Base-by-base conservation (phyloP, 2,113 vertebrate genomes). In the Antechinus flavipes region DNA sequence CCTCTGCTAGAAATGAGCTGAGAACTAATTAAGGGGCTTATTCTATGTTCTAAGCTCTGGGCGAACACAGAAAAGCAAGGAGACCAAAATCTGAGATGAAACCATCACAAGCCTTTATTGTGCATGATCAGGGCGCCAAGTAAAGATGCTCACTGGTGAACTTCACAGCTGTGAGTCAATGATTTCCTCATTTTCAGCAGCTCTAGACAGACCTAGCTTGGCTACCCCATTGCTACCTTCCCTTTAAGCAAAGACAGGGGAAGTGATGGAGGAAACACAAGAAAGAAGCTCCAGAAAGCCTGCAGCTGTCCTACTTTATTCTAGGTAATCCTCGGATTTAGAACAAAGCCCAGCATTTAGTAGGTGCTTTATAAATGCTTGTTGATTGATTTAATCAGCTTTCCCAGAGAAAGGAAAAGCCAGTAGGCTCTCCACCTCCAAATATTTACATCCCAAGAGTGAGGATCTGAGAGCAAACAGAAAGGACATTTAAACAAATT, bases 1-100 rank as follows among this genome's bases (percentile, higher is more conserved):
- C 5, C 68, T 76, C 35, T 6, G 35, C 68, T 76, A 76, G 35
- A 35, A 68, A 30, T 27, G 30, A 93, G 46, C 7, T 89, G 46
- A 93, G 58, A 93, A 96, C 49, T 46, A 94, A 12, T 35, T 35
- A 91, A 91, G 30, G 52, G 61, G 96, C 93, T 8, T n/a, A 76
- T 0, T 52, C 0, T 42, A 89, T 76, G 52, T 93, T 14, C 22
- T 61, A 95, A 58, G 0, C 42, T 95, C 46, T 89, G 68, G 23
- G 30, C 53, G 46, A 4, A 61, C 92, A 90, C 23, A 35, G 30
- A 76, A 56, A 35, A 30, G 19, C 1, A 95, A 58, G 19, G 2
- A 55, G 90, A 90, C 47, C 30, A 89, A 90, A 19, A 35, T 1
- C 58, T 54, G 26, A 55, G 47, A 54, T 89, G 93, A 97, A 94